phyloP scores from a whole-genome alignment of 1,140 invertebrate genomes.

The Heliconius himera region DNA sequence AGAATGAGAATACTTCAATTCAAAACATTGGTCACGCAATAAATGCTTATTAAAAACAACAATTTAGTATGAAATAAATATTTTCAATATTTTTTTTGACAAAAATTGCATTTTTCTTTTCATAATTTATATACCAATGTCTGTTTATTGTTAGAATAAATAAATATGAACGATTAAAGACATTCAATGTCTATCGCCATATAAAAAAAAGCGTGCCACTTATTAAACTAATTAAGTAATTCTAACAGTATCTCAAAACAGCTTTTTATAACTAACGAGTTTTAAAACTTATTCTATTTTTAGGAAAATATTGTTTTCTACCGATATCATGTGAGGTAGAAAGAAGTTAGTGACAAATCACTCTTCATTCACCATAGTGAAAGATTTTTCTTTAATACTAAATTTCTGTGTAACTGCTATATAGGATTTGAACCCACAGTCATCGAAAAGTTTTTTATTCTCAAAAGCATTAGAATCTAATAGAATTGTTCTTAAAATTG shows the following conservation, averaged over 20 bases:
- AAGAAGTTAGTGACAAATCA: background rate
- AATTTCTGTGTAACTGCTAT: background rate
- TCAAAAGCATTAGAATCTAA: background rate
- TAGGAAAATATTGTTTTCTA: background rate
- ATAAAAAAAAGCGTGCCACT: constrained; percentile 1
- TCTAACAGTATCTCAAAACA: constrained; percentile 8
- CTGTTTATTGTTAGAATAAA: background rate
- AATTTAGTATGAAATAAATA: too few species aligned
- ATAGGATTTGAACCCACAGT: background rate
- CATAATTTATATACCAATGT: constrained; percentile 1
- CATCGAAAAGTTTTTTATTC: background rate
- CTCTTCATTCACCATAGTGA: background rate
- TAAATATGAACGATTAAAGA: background rate
- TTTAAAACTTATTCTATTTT: background rate
- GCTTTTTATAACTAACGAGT: background rate
- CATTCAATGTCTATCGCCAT: background rate
- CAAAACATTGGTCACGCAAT: constrained; percentile 10
- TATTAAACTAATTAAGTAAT: background rate
- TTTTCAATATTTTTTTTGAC: background rate
- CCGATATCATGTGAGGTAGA: background rate
- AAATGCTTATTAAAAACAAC: background rate
- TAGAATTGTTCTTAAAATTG: too few species aligned
- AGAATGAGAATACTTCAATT: constrained; percentile 4
- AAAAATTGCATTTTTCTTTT: background rate
- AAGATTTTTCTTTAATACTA: too few species aligned